Evolutionary conservation across 2,113 vertebrate species (phyloP).

Genomic region (Rattus rattus): DNA sequence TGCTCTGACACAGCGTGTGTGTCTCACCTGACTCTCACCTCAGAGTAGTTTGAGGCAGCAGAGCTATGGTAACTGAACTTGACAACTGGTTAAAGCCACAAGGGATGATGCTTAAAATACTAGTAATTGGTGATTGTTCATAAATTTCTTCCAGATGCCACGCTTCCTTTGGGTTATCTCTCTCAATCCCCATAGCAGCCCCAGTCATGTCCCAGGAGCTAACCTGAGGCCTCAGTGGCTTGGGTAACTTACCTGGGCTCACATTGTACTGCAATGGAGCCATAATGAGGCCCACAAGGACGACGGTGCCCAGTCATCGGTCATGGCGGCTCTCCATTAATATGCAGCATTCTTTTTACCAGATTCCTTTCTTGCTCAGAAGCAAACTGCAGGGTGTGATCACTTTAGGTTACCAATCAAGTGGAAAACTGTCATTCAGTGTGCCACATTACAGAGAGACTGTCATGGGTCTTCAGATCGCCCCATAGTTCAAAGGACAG

Average conservation of each 20-base stretch:
- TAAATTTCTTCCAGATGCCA: not conserved
- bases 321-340: not conserved
- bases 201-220: not conserved
- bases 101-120: not conserved
- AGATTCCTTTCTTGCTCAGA: not conserved
- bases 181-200: constrained; percentile 38
- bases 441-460: not conserved
- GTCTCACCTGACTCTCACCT: not conserved
- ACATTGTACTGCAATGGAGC: not conserved
- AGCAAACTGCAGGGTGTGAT: not conserved
- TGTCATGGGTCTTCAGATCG: not conserved
- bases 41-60: not conserved
- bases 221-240: not conserved
- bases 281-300: rapidly evolving
- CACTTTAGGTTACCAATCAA: not conserved
- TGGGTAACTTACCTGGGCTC: not conserved
- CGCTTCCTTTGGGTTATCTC: constrained; percentile 21
- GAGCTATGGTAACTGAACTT: constrained; percentile 14
- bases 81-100: not conserved
- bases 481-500: constrained; percentile 7
- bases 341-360: not conserved
- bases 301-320: rapidly evolving
- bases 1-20: not conserved
- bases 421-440: not conserved
- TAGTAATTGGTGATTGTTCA: not conserved